phyloP scores from a whole-genome alignment of 1,140 invertebrate species.

The Drosophila sulfurigaster region DNA sequence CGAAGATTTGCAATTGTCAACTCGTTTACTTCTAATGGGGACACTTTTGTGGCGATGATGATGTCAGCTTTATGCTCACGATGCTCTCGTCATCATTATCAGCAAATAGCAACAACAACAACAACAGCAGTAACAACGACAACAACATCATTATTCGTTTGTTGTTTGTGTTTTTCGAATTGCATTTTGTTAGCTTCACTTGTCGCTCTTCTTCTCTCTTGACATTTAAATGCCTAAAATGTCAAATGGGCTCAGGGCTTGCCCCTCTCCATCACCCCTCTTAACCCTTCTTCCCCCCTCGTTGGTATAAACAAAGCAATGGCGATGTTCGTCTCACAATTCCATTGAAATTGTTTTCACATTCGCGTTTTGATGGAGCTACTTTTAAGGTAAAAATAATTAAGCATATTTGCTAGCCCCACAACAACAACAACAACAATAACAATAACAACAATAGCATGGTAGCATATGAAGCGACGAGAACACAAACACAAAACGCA shows the following conservation, averaged over 20 bases:
- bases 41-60: constrained; percentile 30
- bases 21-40: constrained; percentile 32
- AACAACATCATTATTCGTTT: constrained; percentile 19
- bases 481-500: constrained; percentile 58
- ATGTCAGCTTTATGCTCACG: constrained; percentile 53
- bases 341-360: constrained; percentile 73
- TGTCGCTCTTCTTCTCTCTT: constrained; percentile 37
- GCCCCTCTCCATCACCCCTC: not conserved
- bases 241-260: constrained; percentile 79
- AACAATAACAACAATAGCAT: constrained; percentile 44
- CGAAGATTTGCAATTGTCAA: constrained; percentile 33
- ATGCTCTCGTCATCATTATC: constrained; percentile 32
- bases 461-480: constrained; percentile 59
- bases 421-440: constrained; percentile 53
- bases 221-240: constrained; percentile 80
- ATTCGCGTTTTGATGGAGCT: constrained; percentile 78
- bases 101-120: constrained; percentile 2
- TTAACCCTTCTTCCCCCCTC: constrained; percentile 2
- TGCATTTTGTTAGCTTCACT: constrained; percentile 60
- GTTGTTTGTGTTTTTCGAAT: constrained; percentile 38
- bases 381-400: constrained; percentile 84
- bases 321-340: constrained; percentile 6
- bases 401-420: constrained; percentile 76
- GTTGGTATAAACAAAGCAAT: constrained; percentile 12
- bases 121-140: constrained; percentile 1